These are phyloP conservation scores for Chionoecetes opilio DNA, from an alignment of 1,140 invertebrate species.

Conservation along the genomic window DNA sequence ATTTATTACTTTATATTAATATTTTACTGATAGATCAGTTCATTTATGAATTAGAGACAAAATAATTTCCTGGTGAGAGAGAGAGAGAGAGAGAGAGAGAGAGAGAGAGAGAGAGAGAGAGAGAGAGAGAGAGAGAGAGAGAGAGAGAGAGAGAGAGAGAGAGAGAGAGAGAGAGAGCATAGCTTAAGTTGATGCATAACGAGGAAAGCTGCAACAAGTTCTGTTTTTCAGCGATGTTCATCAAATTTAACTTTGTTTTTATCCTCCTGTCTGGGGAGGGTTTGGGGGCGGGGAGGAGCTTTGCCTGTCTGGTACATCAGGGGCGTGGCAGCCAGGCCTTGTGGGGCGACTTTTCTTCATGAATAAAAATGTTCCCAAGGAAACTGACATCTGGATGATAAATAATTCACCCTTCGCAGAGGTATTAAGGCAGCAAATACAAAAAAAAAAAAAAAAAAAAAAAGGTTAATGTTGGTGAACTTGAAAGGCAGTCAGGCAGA, in stretches of 20 bases:
- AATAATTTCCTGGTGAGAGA: too few species aligned
- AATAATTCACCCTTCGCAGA: constrained; percentile 19
- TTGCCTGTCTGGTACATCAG: neutral
- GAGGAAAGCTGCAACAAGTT: neutral
- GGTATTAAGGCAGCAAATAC: constrained; percentile 20
- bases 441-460: neutral
- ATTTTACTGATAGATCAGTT: too few species aligned
- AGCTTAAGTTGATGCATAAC: neutral
- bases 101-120: too few species aligned
- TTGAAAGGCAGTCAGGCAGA: neutral
- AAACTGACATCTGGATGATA: constrained; percentile 17
- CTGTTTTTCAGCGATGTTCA: neutral
- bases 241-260: neutral
- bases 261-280: neutral
- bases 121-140: too few species aligned
- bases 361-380: constrained; percentile 2
- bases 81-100: too few species aligned
- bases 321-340: constrained; percentile 12
- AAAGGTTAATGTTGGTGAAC: neutral
- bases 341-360: constrained; percentile 1
- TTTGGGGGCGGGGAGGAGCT: neutral
- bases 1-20: neutral
- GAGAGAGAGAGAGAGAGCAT: neutral
- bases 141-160: too few species aligned
- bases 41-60: too few species aligned